Evolutionary conservation across 1,140 invertebrate genomes (phyloP), one percentile per base, ranked within the genome.

Genomic region (roundworm (Caenorhabditis elegans)): DNA sequence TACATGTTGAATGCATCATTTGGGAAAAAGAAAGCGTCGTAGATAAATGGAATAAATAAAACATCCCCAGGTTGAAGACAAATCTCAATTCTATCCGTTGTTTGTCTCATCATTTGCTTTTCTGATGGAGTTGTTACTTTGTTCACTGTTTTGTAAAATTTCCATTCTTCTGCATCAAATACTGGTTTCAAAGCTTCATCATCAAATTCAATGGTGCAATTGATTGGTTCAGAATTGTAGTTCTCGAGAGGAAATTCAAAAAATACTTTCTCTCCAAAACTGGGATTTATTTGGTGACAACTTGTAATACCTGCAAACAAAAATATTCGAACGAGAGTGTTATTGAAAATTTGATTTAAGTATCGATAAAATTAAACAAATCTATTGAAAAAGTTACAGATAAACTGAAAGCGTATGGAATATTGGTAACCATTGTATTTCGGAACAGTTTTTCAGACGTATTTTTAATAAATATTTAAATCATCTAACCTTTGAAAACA

Each of bases 221-320:
- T 81, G 15, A 81, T 43, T 43, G 80, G 80, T 28, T 81, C 65
- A 51, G n/a, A 13, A 36, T 43, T 34, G 10, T 17, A 15, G 28
- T 81, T 81, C 34, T 81, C 65, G 0, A 81, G 31, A n/a, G 60
- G 43, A 36, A 81, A 81, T 36, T 81, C 80, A 19, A 81, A 81
- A 36, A 81, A 81, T 1, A 70, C 46, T 19, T 77, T 48, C 17
- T 81, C 80, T 76, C 80, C 80, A 24, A 81, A 65, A 10, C 76
- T 36, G 24, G 80, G 80, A 81, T 49, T 19, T 19, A 81, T 76
- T 43, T 55, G 65, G 28, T 81, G 80, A 19, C 26, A 60, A 24
- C 31, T 53, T 51, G 80, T 81, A 22, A 81, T 81, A 15, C 80
- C 80, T 77, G 31, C 26, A 77, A 48, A 11, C 0, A 22, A 77